Evolutionary conservation across 2,113 vertebrate species (phyloP), one percentile per base, ranked within the genome.

Genomic region (Phalacrocorax carbo): DNA sequence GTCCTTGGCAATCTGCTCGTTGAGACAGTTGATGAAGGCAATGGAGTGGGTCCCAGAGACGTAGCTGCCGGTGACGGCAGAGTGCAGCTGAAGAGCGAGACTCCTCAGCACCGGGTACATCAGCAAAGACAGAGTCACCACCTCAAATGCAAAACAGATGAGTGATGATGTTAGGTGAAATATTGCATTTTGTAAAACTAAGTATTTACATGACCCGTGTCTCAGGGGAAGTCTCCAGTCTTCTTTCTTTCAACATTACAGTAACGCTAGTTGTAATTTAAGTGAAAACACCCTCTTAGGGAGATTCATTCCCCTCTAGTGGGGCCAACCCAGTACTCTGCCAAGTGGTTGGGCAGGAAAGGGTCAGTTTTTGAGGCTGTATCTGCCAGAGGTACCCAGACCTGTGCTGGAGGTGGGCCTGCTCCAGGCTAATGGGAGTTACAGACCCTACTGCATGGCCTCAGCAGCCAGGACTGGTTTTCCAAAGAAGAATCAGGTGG

Each of bases 1-100:
- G 61, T 99, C 98, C 97, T 93, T 98, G 86, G 99, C 99, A 51
- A 97, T 88, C 82, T 99, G 98, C 88, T 99, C 98, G 4, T 98
- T 99, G 95, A 99, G 99, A 69, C 98, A 99, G 98, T 96, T 99
- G 97, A 99, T 78, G 32, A 99, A 97, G 79, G 99, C 95, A 8
- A 99, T 40, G 22, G 99, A 99, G 66, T 99, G 97, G 8, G 98
- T 97, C 40, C 99, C 98, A 0, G 99, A 96, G 26, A 98, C 6
- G 11, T 98, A 99, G 97, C 94, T 98, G 83, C 98, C 98, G 0
- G 98, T 99, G 70, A 99, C 0, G 6, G 96, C 83, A 0, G 98
- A 97, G 73, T 98, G 97, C 51, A 99, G 92, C 40, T 97, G 98
- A 15, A 98, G 76, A 16, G 96, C 97, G 4, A 99, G 60, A 30